A percentile compares a stretch with the other conserved stretches of the same genome.
Conservation (phyloP, 53 echinoderm and acorn worm species). For the Holothuria leucospilota region DNA sequence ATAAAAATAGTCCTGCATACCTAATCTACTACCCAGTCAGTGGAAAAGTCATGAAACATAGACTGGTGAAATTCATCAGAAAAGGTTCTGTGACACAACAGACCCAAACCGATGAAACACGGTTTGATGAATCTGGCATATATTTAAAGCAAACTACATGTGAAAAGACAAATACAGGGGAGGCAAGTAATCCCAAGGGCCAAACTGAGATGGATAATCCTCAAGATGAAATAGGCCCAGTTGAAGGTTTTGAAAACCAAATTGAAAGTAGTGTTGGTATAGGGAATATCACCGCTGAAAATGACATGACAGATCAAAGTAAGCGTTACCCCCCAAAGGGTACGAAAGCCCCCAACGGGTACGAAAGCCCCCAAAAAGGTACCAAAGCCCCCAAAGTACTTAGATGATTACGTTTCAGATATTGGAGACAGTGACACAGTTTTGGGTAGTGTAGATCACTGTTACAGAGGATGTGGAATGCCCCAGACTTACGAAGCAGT, state of each 20-base stretch:
- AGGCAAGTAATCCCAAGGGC: no score
- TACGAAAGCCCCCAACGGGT: no score
- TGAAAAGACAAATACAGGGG: no score
- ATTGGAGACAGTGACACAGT: slow-evolving; percentile 15
- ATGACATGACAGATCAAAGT: background rate
- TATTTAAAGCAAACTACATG: background rate
- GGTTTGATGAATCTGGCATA: background rate
- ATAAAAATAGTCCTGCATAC: no score
- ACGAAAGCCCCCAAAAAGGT: no score
- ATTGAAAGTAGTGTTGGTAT: background rate
- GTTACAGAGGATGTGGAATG: slow-evolving; percentile 41
- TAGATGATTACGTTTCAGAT: slow-evolving; percentile 32
- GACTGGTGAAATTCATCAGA: background rate
- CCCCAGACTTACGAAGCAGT: no score
- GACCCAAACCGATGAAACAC: background rate
- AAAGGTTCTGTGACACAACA: background rate
- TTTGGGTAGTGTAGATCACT: slow-evolving; percentile 5
- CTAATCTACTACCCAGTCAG: background rate
- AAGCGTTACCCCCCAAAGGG: background rate
- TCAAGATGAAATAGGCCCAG: background rate
- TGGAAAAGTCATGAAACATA: background rate
- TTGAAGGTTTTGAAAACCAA: background rate
- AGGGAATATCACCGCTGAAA: background rate
- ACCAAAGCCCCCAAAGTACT: slow-evolving; percentile 35
- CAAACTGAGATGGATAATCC: background rate